phyloP scores from a whole-genome alignment of 2,113 vertebrate species.

The Tenrec ecaudatus region DNA sequence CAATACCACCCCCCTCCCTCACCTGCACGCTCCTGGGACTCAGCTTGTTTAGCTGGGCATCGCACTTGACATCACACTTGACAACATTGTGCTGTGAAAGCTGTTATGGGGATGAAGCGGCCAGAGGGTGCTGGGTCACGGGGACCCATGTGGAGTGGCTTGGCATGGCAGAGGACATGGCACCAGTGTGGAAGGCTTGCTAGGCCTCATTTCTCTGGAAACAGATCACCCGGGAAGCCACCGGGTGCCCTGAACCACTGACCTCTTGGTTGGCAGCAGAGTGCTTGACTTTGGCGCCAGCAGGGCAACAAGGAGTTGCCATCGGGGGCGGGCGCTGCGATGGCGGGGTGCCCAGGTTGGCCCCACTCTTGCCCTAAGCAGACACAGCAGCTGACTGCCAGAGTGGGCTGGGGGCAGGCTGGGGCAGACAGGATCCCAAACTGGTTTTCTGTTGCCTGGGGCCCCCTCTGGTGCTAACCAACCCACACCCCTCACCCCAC shows the following conservation, averaged over 20 bases:
- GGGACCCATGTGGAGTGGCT: neutral
- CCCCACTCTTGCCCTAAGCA: neutral
- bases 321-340: neutral
- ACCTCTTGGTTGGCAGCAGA: too few species aligned
- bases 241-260: neutral
- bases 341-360: too few species aligned
- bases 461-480: neutral
- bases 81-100: neutral
- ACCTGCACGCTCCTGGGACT: neutral
- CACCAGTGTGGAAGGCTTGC: too few species aligned
- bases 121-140: neutral
- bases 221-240: too few species aligned
- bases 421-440: neutral
- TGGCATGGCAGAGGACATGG: too few species aligned
- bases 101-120: neutral
- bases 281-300: neutral
- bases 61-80: neutral
- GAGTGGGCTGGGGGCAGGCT: accelerated
- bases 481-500: neutral
- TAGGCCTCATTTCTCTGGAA: too few species aligned
- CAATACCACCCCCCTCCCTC: neutral
- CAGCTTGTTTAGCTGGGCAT: neutral
- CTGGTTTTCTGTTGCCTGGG: neutral
- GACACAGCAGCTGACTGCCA: neutral
- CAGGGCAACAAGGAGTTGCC: neutral